These are phyloP conservation scores for Drosophila paramelanica DNA, from an alignment of 2,888 invertebrate species.

Conservation along the genomic window DNA sequence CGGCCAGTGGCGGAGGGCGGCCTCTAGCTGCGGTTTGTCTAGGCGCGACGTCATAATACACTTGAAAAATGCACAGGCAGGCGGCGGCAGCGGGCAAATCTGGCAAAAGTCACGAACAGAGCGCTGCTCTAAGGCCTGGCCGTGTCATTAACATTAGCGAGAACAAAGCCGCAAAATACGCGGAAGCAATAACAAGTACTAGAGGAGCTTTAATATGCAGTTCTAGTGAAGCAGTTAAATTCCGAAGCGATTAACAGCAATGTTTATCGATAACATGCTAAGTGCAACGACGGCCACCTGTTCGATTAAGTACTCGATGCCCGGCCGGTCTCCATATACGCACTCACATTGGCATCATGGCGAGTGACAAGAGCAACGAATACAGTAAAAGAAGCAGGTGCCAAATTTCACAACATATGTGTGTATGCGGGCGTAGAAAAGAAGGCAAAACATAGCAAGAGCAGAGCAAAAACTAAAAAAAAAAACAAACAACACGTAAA, in stretches of 20 bases:
- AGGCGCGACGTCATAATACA: slow-evolving; percentile 77
- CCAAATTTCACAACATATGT: slow-evolving; percentile 55
- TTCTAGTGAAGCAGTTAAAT: slow-evolving; percentile 44
- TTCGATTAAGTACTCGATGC: slow-evolving; percentile 71
- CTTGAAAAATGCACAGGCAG: slow-evolving; percentile 75
- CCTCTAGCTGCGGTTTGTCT: slow-evolving; percentile 51
- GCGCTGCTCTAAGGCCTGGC: slow-evolving; percentile 25
- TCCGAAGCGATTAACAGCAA: slow-evolving; percentile 26
- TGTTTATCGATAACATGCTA: slow-evolving; percentile 52
- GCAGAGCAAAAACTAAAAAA: slow-evolving; percentile 28
- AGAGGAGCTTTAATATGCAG: slow-evolving; percentile 40
- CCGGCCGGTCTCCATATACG: slow-evolving; percentile 35
- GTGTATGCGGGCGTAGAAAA: slow-evolving; percentile 34
- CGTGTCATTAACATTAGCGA: slow-evolving; percentile 66
- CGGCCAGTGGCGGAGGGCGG: neutral
- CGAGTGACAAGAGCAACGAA: slow-evolving; percentile 31
- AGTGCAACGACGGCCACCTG: slow-evolving; percentile 57
- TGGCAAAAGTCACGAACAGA: slow-evolving; percentile 73
- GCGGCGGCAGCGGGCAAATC: slow-evolving; percentile 56
- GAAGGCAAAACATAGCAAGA: slow-evolving; percentile 34
- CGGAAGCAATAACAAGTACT: slow-evolving; percentile 53
- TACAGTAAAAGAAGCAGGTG: slow-evolving; percentile 45
- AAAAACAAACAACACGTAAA: slow-evolving; percentile 51
- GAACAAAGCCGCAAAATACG: slow-evolving; percentile 59
- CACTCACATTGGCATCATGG: neutral